Evolutionary conservation across 2,888 invertebrate genomes (phyloP), one percentile per base, ranked within the genome.

Genomic region (Polymixis lichenea): DNA sequence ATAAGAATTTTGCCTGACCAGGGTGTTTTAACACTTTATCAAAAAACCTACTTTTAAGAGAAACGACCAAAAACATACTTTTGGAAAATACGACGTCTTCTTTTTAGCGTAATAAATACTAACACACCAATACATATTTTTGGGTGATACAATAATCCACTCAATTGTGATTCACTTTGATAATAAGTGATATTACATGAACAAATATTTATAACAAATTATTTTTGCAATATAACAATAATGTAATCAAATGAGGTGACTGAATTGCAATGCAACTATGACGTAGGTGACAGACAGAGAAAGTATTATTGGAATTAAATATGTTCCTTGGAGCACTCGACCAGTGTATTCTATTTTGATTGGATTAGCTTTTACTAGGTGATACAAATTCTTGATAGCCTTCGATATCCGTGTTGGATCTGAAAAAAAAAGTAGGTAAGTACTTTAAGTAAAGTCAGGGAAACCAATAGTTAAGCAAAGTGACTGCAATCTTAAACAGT

Each of bases 261-360:
- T 81, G 13, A 86, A 77, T 58, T 86, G 87, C 32, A 86, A 64
- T 1, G 28, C 58, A n/a, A 78, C 71, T 7, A 87, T 83, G 5
- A 84, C 66, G n/a, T 88, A 67, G 11, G 76, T 49, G 4, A 81
- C 22, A 19, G 69, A 68, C 0, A 80, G 1, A 2, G 86, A 85
- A 0, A 86, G 9, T 6, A 81, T 38, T n/a, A 68, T 62, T 1
- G 88, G 85, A 32, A 86, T 76, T 13, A 86, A 56, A 65, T 75
- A 71, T 84, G 82, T 81, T 55, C 78, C 77, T 8, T 84, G 19
- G 0, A 53, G 51, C 2, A 72, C 19, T 15, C 58, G 60, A 1
- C 61, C 53, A 25, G 72, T 43, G 17, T 75, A 74, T 53, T 61
- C 60, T 32, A 83, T 75, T 32, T 68, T 38, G 0, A 85, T 68